A percentile compares a stretch with the other conserved stretches of the same genome.
Evolutionary conservation across 2,113 vertebrate species (phyloP).

Genomic region (Elanoides forficatus): DNA sequence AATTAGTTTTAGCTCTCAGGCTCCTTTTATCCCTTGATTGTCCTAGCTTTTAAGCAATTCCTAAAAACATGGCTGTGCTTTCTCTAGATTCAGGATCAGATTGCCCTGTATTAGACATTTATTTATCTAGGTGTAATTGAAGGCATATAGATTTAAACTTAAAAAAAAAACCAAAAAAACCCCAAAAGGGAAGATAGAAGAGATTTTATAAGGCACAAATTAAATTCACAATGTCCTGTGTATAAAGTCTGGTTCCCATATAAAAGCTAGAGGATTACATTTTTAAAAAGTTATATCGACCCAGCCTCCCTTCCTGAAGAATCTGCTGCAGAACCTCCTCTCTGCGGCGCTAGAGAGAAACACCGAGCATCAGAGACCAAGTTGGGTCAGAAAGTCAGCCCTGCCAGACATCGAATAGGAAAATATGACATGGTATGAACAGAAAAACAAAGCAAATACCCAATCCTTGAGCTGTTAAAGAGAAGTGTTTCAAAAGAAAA

Average conservation of each 20-base stretch:
- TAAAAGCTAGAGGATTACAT: neutral
- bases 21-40: neutral
- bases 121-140: neutral
- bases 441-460: rapidly evolving
- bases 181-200: neutral
- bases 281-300: no score
- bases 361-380: rapidly evolving
- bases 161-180: no score
- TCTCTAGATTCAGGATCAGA: neutral
- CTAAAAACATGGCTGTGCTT: neutral
- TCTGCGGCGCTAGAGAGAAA: neutral
- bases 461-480: neutral
- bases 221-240: neutral
- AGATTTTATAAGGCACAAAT: neutral
- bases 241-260: neutral
- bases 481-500: neutral
- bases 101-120: no score
- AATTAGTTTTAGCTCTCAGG: neutral
- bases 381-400: neutral
- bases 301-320: neutral
- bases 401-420: neutral
- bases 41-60: neutral
- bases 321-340: neutral
- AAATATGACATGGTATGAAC: neutral
- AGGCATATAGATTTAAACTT: neutral